phyloP scores from a whole-genome alignment of 2,888 invertebrate genomes.

The Campoletis raptor region DNA sequence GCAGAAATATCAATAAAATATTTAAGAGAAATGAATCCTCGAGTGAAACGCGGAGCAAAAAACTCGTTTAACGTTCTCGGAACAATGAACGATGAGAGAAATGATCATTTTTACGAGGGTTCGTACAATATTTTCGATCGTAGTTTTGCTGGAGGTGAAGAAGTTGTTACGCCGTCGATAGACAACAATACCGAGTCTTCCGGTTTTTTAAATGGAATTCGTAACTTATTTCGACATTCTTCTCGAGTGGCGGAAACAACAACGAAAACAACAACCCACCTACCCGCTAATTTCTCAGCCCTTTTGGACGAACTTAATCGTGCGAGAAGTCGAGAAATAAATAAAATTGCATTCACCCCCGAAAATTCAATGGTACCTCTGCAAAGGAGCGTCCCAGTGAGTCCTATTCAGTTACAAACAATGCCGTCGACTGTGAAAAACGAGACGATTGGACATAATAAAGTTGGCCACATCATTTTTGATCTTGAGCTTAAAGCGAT shows the following conservation, averaged over 20 bases:
- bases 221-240: conserved; percentile 41
- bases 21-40: conserved; percentile 8
- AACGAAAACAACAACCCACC: not conserved
- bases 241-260: not conserved
- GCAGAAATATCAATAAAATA: not conserved
- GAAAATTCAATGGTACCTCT: not conserved
- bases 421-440: not conserved
- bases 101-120: conserved; percentile 12
- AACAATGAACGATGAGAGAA: not conserved
- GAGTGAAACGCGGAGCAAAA: conserved; percentile 10
- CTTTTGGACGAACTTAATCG: conserved; percentile 26
- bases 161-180: conserved; percentile 19
- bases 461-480: conserved; percentile 51
- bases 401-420: not conserved
- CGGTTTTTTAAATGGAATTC: conserved; percentile 45
- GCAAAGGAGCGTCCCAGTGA: conserved; percentile 1
- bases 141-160: conserved; percentile 35
- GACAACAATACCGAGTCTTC: conserved; percentile 40
- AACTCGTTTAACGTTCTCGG: not conserved
- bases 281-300: conserved; percentile 12
- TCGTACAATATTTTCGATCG: conserved; percentile 7
- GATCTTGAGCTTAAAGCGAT: conserved; percentile 64
- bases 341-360: not conserved
- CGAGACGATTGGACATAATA: not conserved
- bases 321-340: conserved; percentile 6